Evolutionary conservation across 1,140 invertebrate species (phyloP).

Genomic region (Tetranychus urticae): DNA sequence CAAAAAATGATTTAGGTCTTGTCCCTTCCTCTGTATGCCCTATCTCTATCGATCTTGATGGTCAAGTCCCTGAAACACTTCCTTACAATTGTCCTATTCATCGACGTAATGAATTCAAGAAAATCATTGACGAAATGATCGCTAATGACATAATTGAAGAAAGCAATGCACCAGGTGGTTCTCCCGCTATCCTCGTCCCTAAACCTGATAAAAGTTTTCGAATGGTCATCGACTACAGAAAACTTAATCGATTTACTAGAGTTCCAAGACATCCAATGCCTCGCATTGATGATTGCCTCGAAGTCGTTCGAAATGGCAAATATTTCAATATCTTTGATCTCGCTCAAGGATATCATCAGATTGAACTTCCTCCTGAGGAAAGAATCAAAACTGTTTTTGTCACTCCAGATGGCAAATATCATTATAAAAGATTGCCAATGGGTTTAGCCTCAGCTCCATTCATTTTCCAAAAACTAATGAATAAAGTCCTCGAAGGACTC

Average conservation of each 20-base stretch:
- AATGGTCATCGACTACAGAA: slow-evolving; percentile 20
- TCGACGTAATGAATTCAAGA: background rate
- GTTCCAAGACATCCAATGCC: slow-evolving; percentile 27
- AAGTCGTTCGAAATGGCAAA: slow-evolving; percentile 16
- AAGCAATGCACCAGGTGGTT: background rate
- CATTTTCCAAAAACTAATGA: background rate
- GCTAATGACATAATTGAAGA: background rate
- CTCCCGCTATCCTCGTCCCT: background rate
- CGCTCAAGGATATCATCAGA: slow-evolving; percentile 22
- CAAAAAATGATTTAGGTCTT: background rate
- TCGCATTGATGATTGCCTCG: slow-evolving; percentile 20
- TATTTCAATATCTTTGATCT: slow-evolving; percentile 25
- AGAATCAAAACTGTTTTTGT: slow-evolving; percentile 23
- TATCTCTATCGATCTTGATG: background rate
- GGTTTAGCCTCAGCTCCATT: background rate
- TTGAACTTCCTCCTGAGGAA: slow-evolving; percentile 17
- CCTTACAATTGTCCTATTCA: background rate
- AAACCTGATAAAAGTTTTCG: background rate
- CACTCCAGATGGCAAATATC: background rate
- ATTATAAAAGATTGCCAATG: background rate
- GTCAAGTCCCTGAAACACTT: background rate
- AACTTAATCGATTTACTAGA: slow-evolving; percentile 22
- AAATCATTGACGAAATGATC: background rate
- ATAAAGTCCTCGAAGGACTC: background rate
- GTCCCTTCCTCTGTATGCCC: background rate